Evolutionary conservation across 2,888 invertebrate genomes (phyloP).

Genomic region (Ischnura elegans): DNA sequence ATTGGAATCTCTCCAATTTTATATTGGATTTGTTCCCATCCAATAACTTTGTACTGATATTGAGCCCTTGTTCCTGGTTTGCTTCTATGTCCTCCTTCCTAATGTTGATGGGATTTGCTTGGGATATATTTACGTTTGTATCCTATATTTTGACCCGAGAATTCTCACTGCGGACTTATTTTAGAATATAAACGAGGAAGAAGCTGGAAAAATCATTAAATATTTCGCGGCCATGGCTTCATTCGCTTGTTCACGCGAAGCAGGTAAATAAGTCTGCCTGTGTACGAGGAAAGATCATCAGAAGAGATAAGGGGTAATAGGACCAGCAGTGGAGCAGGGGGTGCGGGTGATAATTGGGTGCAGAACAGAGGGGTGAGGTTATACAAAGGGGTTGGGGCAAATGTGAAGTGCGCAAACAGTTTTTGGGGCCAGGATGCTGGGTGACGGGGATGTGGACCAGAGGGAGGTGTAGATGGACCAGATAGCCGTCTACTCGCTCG

Average conservation of each 20-base stretch:
- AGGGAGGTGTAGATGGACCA: neutral
- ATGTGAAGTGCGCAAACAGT: neutral
- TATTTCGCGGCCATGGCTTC: neutral
- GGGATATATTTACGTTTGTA: too few species aligned
- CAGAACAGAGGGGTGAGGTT: neutral
- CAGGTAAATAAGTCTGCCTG: neutral
- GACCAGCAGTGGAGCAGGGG: neutral
- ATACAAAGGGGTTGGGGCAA: neutral
- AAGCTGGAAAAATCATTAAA: neutral
- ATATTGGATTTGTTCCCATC: too few species aligned
- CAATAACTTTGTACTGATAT: too few species aligned
- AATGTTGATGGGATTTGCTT: too few species aligned
- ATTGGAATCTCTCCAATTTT: too few species aligned
- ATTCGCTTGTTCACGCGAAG: neutral
- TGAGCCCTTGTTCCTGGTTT: too few species aligned
- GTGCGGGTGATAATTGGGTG: neutral
- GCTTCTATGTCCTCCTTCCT: too few species aligned
- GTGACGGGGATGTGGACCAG: too few species aligned
- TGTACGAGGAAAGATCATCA: neutral
- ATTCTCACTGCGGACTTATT: neutral
- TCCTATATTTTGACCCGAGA: too few species aligned
- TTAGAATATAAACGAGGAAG: neutral
- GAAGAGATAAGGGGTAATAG: neutral
- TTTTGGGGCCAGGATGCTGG: neutral
- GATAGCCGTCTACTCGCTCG: constrained; percentile 9